phyloP scores from a whole-genome alignment of 2,888 invertebrate genomes.

The Cancer borealis region DNA sequence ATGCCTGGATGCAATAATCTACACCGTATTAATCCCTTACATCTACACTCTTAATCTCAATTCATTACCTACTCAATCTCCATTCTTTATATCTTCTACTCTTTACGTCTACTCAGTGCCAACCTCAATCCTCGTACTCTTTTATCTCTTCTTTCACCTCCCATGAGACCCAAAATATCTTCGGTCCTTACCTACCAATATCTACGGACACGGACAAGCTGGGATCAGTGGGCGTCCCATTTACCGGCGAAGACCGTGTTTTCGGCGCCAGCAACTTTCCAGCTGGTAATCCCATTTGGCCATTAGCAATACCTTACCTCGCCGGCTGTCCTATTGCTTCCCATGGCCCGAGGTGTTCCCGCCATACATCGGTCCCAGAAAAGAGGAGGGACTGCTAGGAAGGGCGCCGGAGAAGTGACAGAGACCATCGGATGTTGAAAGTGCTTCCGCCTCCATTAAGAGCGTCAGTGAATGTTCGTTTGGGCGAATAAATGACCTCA shows the following conservation, averaged over 20 bases:
- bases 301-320: slow-evolving; percentile 34
- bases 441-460: slow-evolving; percentile 27
- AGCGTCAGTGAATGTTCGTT: slow-evolving; percentile 21
- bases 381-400: background rate
- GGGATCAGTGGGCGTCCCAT: slow-evolving; percentile 23
- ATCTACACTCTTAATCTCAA: too few relatives aligned
- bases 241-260: slow-evolving; percentile 5
- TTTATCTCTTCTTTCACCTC: background rate
- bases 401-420: background rate
- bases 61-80: too few relatives aligned
- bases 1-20: too few relatives aligned
- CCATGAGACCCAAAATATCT: background rate
- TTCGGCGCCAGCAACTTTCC: slow-evolving; percentile 28
- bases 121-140: background rate
- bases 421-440: slow-evolving; percentile 21
- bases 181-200: background rate
- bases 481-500: background rate
- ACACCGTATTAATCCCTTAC: too few relatives aligned
- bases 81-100: background rate
- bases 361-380: slow-evolving; percentile 9
- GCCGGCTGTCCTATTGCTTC: slow-evolving; percentile 33
- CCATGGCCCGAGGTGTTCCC: slow-evolving; percentile 15
- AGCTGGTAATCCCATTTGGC: slow-evolving; percentile 27
- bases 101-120: background rate
- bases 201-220: slow-evolving; percentile 4